Base-by-base conservation (phyloP, 2,888 invertebrate genomes). In the Petrolisthes cinctipes region DNA sequence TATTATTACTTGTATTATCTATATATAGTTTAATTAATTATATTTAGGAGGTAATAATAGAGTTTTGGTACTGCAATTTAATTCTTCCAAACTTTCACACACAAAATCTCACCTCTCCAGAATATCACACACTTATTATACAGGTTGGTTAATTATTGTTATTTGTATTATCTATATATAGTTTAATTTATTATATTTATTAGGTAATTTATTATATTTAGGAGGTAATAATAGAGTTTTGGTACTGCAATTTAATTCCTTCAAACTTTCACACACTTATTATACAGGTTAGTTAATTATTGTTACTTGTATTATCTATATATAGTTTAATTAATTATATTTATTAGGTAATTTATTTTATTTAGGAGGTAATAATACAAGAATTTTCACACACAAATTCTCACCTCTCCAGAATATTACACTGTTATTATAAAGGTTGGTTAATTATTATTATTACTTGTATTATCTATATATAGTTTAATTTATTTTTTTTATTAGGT, bases 361-460 rank as follows among this genome's bases (percentile, higher is more conserved):
- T n/a, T n/a, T n/a, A n/a, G n/a, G n/a, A n/a, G n/a, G n/a, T n/a
- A n/a, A n/a, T n/a, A n/a, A n/a, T n/a, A n/a, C n/a, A n/a, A n/a
- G n/a, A n/a, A n/a, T n/a, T 86, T 78, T 57, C 83, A 86, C 71
- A n/a, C 56, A 5, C 71, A 78, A 57, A 79, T 80, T 5, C 4
- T 86, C n/a, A 17, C 57, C 71, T 56, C 54, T 0, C 5, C 37
- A n/a, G 78, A 86, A 7, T 54, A 71, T 37, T 79, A 79, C 56
- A 51, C 11, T 2, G 81, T 61, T 66, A 82, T 86, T 61, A 75
- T 81, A 11, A 73, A 86, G 86, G 86, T 71, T 2, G 4, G 11
- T 73, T 11, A 37, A 37, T 17, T n/a, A 23, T 73, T n/a, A n/a
- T n/a, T 71, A 4, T 76, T 17, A 9, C n/a, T 9, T 6, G 17